Base-by-base conservation (phyloP, 2,113 vertebrate genomes). In the Isichthys henryi region DNA sequence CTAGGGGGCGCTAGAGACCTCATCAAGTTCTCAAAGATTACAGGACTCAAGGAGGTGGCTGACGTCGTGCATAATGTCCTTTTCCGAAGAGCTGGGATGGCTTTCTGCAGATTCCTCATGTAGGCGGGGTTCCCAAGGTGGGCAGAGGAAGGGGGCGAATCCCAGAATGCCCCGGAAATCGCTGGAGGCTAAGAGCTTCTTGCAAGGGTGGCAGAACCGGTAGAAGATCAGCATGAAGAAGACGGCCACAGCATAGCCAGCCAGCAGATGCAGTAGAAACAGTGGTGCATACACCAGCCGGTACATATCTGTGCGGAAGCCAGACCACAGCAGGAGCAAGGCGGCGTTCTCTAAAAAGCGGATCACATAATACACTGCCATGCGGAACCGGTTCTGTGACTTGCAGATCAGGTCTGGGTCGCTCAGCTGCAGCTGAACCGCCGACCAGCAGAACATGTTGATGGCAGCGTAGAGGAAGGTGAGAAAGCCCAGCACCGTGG, bases 401-500 rank as follows among this genome's bases (percentile, higher is more conserved):
- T 98, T 99, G 91, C 97, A 98, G 87, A 99, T 99, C 93, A 99
- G 94, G 93, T 99, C 98, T 0, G 98, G 96, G 94, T 96, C 97
- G 7, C 92, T 96, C 88, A 99, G 96, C 91, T 98, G 96, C 89
- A 99, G 96, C 91, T 99, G 98, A 66, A 97, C 97, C 0, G 97
- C 98, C 0, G 98, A 99, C 98, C 98, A 99, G 95, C 98, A 99
- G 95, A 99, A 99, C 96, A 99, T 97, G 92, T 99, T 99, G 95
- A 99, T 99, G 88, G 98, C 98, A 0, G 98, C 97, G 3, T 99
- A 99, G 45, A 99, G 96, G 88, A 99, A 97, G 0, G 98, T 99
- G 88, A 99, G 96, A 89, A 98, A 95, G 93, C 97, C 97, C 11
- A 99, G 95, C 48, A 97, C 98, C 0, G 98, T 97, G 90, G 97